phyloP scores from a whole-genome alignment of 2,888 invertebrate species.

The Rhyacophila evoluta region DNA sequence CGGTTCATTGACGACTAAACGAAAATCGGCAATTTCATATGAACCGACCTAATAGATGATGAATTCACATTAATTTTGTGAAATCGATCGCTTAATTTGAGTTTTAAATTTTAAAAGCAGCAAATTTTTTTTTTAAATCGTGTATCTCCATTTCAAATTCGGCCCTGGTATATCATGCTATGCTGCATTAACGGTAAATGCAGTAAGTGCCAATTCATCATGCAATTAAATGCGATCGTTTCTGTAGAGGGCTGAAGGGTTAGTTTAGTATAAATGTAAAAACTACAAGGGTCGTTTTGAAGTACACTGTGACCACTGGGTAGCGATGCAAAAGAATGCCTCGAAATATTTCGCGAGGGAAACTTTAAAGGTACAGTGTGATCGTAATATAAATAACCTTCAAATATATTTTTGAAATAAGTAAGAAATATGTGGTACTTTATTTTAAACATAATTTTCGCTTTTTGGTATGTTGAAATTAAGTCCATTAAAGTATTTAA shows the following conservation, averaged over 20 bases:
- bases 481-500: too few relatives aligned
- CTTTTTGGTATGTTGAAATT: too few relatives aligned
- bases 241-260: background rate
- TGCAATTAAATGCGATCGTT: background rate
- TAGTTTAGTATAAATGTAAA: background rate
- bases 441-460: too few relatives aligned
- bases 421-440: too few relatives aligned
- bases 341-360: background rate
- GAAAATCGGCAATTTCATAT: too few relatives aligned
- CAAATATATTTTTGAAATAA: too few relatives aligned
- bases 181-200: background rate
- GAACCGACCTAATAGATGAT: too few relatives aligned
- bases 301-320: background rate
- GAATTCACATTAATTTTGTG: background rate
- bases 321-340: background rate
- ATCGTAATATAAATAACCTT: too few relatives aligned
- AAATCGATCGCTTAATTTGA: background rate
- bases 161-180: background rate
- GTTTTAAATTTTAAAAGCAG: background rate
- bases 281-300: background rate
- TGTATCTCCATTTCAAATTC: background rate
- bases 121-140: background rate
- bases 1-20: too few relatives aligned
- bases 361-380: background rate
- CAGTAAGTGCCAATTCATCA: background rate